phyloP scores from a whole-genome alignment of 2,797 vertebrate species.

The Fistularia tabacaria region DNA sequence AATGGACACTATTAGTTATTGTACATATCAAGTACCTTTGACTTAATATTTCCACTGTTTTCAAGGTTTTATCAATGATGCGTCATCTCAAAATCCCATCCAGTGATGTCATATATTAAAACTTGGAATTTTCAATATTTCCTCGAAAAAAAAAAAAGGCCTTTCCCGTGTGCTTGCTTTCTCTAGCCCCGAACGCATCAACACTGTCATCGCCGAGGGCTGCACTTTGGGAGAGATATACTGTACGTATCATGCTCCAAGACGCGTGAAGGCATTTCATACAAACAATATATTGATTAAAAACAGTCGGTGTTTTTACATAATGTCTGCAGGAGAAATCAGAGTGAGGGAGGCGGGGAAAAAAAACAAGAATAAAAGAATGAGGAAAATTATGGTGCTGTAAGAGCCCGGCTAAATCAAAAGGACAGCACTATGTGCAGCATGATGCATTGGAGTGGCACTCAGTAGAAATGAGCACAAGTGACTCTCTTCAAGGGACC shows the following conservation, averaged over 20 bases:
- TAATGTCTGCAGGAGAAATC: constrained; percentile 54
- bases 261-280: constrained; percentile 64
- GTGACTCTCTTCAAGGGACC: constrained; percentile 29
- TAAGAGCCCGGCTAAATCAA: constrained; percentile 37
- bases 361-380: neutral
- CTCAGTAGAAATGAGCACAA: constrained; percentile 1
- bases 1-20: constrained; percentile 20
- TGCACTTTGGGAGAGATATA: constrained; percentile 56
- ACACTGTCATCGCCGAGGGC: constrained; percentile 40
- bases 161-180: constrained; percentile 36
- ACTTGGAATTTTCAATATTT: constrained; percentile 10
- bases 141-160: constrained; percentile 28
- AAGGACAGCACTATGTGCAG: constrained; percentile 49
- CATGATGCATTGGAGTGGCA: constrained; percentile 29
- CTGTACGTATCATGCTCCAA: constrained; percentile 64
- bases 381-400: constrained; percentile 15
- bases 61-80: constrained; percentile 29
- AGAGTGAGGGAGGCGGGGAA: constrained; percentile 44
- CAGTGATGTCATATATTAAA: constrained; percentile 31
- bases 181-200: constrained; percentile 22
- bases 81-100: constrained; percentile 30
- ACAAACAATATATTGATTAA: constrained; percentile 64
- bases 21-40: constrained; percentile 11
- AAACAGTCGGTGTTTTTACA: constrained; percentile 57
- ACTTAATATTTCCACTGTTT: constrained; percentile 6